A percentile compares a stretch with the other conserved stretches of the same genome.
Conservation (phyloP, 2,888 invertebrate species). For the Thymelicus sylvestris region DNA sequence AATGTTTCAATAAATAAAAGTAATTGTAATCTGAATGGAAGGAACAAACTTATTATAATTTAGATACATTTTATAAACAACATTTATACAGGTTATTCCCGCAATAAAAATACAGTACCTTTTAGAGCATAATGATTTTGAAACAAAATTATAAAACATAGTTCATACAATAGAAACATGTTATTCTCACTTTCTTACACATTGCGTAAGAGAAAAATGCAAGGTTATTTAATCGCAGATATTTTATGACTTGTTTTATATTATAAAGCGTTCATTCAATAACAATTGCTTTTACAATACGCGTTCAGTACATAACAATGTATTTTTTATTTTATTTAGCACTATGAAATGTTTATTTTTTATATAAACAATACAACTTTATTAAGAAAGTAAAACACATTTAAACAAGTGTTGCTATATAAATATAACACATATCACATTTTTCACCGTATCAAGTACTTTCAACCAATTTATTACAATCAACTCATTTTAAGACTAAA, state of each 20-base stretch:
- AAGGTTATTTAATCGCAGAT: not conserved
- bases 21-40: not conserved
- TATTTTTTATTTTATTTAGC: no score
- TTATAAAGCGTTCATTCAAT: not conserved
- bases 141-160: constrained; percentile 13
- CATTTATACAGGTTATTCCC: no score
- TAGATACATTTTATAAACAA: no score
- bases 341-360: no score
- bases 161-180: not conserved
- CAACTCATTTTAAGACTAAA: no score
- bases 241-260: constrained; percentile 19
- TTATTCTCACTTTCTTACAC: not conserved
- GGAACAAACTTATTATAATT: no score
- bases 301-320: not conserved
- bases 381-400: no score
- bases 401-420: no score
- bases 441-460: no score
- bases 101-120: not conserved
- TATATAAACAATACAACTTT: no score
- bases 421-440: no score
- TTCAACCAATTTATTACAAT: no score
- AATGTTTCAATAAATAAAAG: not conserved
- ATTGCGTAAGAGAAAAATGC: not conserved
- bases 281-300: constrained; percentile 7
- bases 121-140: constrained; percentile 2